phyloP scores from a whole-genome alignment of 2,113 vertebrate species.

The Shinisaurus crocodilurus region DNA sequence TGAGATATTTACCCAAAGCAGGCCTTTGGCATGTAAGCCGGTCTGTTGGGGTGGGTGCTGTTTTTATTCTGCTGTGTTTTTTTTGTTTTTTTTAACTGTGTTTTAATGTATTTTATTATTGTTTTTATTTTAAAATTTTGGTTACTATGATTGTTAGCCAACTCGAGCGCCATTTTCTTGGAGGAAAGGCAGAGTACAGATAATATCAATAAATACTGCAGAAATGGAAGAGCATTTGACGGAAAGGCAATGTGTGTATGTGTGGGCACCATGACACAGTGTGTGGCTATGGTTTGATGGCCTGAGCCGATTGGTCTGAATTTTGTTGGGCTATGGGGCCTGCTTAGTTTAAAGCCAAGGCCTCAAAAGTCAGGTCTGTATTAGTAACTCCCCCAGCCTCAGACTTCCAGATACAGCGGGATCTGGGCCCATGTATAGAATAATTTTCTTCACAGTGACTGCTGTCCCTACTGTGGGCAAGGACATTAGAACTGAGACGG shows the following conservation, averaged over 20 bases:
- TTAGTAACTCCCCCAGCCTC: slow-evolving; percentile 11
- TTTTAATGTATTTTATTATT: no score
- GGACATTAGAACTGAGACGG: slow-evolving; percentile 73
- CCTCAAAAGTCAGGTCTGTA: slow-evolving; percentile 10
- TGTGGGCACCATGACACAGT: neutral
- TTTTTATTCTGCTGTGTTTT: neutral
- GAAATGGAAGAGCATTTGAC: neutral
- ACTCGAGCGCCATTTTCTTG: no score
- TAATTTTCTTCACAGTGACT: slow-evolving; percentile 59
- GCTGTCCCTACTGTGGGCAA: slow-evolving; percentile 75
- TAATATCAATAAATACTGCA: neutral
- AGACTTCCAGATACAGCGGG: slow-evolving; percentile 57
- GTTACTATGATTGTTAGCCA: no score
- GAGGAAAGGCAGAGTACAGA: no score
- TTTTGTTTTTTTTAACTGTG: neutral
- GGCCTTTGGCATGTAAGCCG: no score
- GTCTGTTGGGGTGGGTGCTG: no score
- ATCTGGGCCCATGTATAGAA: slow-evolving; percentile 60
- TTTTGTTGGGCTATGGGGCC: neutral
- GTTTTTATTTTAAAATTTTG: no score
- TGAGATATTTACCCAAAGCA: neutral
- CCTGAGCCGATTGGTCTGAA: neutral
- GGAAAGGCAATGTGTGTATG: neutral
- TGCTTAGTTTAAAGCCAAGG: neutral
- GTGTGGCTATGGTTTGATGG: neutral